Percentiles rank a stretch among this genome's conserved stretches.
Evolutionary conservation across 2,888 invertebrate species (phyloP).

Genomic region (Acanthosepion esculentum): DNA sequence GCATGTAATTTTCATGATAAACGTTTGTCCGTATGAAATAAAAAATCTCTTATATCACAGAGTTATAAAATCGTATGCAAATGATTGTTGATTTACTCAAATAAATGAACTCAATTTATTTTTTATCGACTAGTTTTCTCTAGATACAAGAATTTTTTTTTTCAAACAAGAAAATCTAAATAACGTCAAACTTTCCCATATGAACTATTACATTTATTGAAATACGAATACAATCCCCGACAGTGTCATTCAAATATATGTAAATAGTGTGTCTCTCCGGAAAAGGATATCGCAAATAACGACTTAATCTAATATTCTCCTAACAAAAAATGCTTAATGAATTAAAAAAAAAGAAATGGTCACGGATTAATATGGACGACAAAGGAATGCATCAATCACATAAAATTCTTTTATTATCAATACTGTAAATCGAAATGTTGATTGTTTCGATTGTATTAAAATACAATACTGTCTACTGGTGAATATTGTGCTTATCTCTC

Average conservation of each 20-base stretch:
- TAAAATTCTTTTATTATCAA: background rate
- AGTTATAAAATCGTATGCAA: no score
- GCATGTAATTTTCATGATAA: no score
- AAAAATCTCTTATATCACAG: no score
- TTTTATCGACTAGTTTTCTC: background rate
- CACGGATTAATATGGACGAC: background rate
- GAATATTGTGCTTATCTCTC: background rate
- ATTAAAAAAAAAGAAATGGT: background rate
- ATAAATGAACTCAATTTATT: background rate
- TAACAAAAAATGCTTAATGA: background rate
- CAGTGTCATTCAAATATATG: background rate
- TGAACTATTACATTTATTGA: background rate
- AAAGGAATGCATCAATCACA: conserved; percentile 4
- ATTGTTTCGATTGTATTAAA: conserved; percentile 20
- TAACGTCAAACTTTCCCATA: background rate
- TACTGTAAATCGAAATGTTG: conserved; percentile 33
- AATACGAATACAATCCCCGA: background rate
- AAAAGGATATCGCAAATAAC: background rate
- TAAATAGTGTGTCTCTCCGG: background rate
- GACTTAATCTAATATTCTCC: conserved; percentile 2
- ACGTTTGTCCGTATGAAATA: no score
- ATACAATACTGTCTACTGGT: background rate
- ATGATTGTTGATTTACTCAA: no score
- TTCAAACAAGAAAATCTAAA: background rate
- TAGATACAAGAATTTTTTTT: background rate